Percentiles rank a stretch among this genome's conserved stretches.
These are phyloP conservation scores for Hystrix cristata DNA, from an alignment of 2,113 vertebrate species.

Conservation along the genomic window DNA sequence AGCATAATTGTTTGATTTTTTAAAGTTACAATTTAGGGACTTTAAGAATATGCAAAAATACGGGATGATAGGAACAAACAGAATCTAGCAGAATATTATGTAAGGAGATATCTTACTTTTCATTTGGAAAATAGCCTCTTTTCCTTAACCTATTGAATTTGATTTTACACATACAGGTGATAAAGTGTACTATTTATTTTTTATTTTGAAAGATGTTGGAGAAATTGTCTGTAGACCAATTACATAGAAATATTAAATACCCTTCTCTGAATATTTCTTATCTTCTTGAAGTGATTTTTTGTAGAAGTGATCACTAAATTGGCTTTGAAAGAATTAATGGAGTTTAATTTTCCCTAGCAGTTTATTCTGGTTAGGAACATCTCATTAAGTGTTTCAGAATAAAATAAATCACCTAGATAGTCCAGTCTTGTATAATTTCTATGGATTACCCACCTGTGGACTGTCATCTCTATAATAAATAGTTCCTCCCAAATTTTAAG, in stretches of 20 bases:
- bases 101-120: background rate
- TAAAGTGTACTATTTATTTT: background rate
- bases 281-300: constrained; percentile 57
- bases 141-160: background rate
- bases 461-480: constrained; percentile 77
- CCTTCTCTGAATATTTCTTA: constrained; percentile 29
- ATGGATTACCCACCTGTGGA: constrained; percentile 58
- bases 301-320: constrained; percentile 30
- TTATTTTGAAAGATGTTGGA: background rate
- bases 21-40: background rate
- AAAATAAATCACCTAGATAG: constrained; percentile 69
- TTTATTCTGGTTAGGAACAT: constrained; percentile 66
- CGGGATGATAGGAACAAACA: background rate
- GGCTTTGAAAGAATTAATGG: constrained; percentile 67
- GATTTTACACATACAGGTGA: background rate
- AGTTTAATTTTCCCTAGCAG: constrained; percentile 71
- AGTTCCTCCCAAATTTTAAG: constrained; percentile 72
- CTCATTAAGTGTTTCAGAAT: constrained; percentile 74
- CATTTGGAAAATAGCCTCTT: background rate
- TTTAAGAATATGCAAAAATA: background rate
- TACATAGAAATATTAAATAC: constrained; percentile 26
- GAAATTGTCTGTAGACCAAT: background rate
- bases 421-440: constrained; percentile 60
- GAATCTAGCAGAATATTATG: background rate
- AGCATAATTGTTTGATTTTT: background rate